Evolutionary conservation across 1,140 invertebrate species (phyloP).

Genomic region (Caerostris extrusa): DNA sequence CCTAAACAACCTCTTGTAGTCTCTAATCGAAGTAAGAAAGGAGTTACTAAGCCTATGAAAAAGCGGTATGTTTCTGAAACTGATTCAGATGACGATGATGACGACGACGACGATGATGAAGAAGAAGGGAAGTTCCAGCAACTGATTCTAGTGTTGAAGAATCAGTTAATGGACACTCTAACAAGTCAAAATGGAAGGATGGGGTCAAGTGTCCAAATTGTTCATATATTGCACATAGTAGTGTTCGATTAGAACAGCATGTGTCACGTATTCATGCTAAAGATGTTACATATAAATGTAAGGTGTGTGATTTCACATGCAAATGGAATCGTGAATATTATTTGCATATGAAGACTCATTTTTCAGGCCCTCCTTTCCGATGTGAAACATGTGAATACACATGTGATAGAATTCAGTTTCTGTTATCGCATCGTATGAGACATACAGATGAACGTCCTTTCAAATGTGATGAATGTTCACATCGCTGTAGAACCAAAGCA

Average conservation of each 20-base stretch:
- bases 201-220: slow-evolving; percentile 84
- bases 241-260: slow-evolving; percentile 83
- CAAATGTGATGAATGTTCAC: slow-evolving; percentile 82
- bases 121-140: slow-evolving; percentile 73
- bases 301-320: slow-evolving; percentile 85
- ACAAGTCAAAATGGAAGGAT: slow-evolving; percentile 79
- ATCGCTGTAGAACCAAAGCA: slow-evolving; percentile 82
- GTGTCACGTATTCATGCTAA: slow-evolving; percentile 83
- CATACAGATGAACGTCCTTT: slow-evolving; percentile 84
- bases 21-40: slow-evolving; percentile 45
- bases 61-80: slow-evolving; percentile 74
- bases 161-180: slow-evolving; percentile 70
- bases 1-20: slow-evolving; percentile 22
- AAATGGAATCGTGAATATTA: slow-evolving; percentile 86
- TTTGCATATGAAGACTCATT: slow-evolving; percentile 86
- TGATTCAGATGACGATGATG: slow-evolving; percentile 70
- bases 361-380: slow-evolving; percentile 85
- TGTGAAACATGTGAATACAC: slow-evolving; percentile 85
- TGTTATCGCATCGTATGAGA: slow-evolving; percentile 84
- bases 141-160: slow-evolving; percentile 76
- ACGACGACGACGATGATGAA: slow-evolving; percentile 65
- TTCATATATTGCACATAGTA: slow-evolving; percentile 82
- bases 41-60: slow-evolving; percentile 17
- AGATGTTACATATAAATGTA: slow-evolving; percentile 85
- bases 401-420: slow-evolving; percentile 83